Conservation (phyloP, 2,113 vertebrate genomes). For the Sceloporus tristichus region DNA sequence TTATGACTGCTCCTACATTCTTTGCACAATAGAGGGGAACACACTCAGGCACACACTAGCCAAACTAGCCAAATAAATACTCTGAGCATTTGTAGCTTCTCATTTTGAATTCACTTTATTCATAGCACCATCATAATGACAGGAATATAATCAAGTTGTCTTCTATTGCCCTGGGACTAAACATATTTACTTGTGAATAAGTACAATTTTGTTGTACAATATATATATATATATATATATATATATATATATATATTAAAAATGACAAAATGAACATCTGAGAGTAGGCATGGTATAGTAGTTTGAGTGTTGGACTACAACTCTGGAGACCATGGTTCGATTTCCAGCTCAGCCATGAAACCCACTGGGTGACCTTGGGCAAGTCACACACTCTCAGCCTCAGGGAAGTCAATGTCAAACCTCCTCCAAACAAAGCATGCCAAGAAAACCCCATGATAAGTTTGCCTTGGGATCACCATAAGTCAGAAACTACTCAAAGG, state of each 20-base stretch:
- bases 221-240: background rate
- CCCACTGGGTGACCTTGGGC: too few relatives aligned
- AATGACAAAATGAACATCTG: background rate
- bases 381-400: too few relatives aligned
- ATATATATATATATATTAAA: background rate
- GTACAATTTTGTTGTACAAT: background rate
- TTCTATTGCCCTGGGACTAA: background rate
- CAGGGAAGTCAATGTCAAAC: too few relatives aligned
- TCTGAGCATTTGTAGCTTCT: background rate
- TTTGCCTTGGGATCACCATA: too few relatives aligned
- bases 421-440: too few relatives aligned
- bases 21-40: background rate
- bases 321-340: too few relatives aligned
- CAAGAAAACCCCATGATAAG: too few relatives aligned
- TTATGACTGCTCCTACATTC: background rate
- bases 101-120: background rate
- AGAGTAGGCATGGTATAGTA: too few relatives aligned
- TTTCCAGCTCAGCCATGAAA: too few relatives aligned
- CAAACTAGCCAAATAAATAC: background rate
- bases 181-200: background rate
- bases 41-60: too few relatives aligned
- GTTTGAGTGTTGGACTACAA: too few relatives aligned
- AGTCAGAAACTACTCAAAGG: too few relatives aligned
- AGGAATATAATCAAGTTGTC: background rate
- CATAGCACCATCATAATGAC: background rate